Evolutionary conservation across 1,140 invertebrate species (phyloP), one percentile per base, ranked within the genome.

Genomic region (Teleogryllus occipitalis): DNA sequence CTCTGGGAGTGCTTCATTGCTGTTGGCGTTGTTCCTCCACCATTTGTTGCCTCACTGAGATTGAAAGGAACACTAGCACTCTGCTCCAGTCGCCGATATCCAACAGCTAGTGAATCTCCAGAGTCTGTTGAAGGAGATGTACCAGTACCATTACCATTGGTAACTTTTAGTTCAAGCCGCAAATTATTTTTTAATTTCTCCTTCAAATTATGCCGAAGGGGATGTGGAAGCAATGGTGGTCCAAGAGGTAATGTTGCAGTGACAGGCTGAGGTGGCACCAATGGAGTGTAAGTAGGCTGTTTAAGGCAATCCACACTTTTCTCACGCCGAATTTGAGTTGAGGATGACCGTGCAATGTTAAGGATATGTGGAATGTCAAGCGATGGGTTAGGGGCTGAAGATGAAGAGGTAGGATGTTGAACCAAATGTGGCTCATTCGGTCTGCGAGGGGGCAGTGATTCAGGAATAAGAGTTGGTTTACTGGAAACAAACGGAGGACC

Each of bases 31-130:
- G 75, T 83, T 82, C 76, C 80, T 82, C 77, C 22, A 8, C 78
- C 74, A 48, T 79, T 79, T 14, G 73, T 47, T 8, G 78, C 78
- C 72, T 79, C 83, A 65, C 82, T 89, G 14, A 90, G 84, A 81
- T 88, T 89, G 82, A 89, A 89, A 7, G 90, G 90, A 77, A 90
- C 89, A 85, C 90, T 91, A 18, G 87, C 84, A 72, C 89, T 88
- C 76, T 88, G 86, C 82, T 90, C 90, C 80, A 91, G 83, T 80
- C 88, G 85, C 84, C 86, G 88, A 82, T 84, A 85, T 79, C 84
- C 85, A 77, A 84, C 77, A 80, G 88, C 86, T 79, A 86, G 84
- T 8, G 88, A 80, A 76, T 79, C 78, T 80, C 87, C 86, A 81
- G 87, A 87, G 83, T 89, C 88, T 79, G 87, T 86, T 75, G 88